These are phyloP conservation scores for Chanos chanos DNA, from an alignment of 2,797 vertebrate genomes.

Conservation along the genomic window DNA sequence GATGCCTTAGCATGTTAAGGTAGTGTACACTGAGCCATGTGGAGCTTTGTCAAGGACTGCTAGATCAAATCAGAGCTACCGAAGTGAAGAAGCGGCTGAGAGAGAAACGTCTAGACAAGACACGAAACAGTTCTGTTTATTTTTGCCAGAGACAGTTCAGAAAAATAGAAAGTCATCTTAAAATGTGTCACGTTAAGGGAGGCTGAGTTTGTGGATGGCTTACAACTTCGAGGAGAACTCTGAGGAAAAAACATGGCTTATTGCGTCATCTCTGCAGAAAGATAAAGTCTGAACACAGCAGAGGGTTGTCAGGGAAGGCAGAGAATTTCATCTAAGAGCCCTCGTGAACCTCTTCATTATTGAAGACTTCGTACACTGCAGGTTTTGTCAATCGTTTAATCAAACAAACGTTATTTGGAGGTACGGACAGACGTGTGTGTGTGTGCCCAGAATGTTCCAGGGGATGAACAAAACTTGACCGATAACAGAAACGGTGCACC, in stretches of 20 bases:
- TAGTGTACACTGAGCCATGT: neutral
- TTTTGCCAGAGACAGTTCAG: constrained; percentile 12
- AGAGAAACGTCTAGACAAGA: neutral
- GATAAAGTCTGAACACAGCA: neutral
- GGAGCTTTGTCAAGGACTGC: neutral
- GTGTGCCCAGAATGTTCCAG: constrained; percentile 12
- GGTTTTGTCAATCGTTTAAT: constrained; percentile 22
- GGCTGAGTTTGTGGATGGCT: constrained; percentile 17
- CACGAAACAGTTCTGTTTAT: neutral
- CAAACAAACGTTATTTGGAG: constrained; percentile 7
- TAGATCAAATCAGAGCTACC: neutral
- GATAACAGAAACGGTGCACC: too few species aligned
- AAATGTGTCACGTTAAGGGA: constrained; percentile 13
- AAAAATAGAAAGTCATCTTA: constrained; percentile 18
- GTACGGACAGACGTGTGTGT: constrained; percentile 17
- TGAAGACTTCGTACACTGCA: constrained; percentile 4
- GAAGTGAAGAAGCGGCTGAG: neutral
- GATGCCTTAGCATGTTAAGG: neutral
- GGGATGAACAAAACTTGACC: neutral
- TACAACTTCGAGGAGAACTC: constrained; percentile 11
- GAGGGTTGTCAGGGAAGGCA: too few species aligned
- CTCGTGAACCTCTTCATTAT: neutral
- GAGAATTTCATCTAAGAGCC: too few species aligned
- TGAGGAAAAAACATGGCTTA: constrained; percentile 15
- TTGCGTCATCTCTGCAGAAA: constrained; percentile 12